Conservation (phyloP, 53 echinoderm and acorn worm genomes). For the Temnopleurus reevesii region DNA sequence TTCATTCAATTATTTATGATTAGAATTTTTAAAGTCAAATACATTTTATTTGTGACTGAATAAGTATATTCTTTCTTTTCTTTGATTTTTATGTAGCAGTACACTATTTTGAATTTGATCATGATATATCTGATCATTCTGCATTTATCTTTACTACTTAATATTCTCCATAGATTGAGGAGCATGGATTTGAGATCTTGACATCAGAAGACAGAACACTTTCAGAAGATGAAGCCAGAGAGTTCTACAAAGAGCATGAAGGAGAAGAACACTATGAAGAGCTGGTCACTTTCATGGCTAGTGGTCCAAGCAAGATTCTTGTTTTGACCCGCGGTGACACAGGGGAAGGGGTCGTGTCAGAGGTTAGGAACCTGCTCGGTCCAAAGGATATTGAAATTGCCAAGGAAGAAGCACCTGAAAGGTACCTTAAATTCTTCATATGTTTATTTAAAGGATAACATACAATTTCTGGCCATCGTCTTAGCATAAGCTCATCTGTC, state of each 20-base stretch:
- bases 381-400: constrained; percentile 90
- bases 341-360: constrained; percentile 93
- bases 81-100: too few relatives aligned
- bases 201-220: constrained; percentile 78
- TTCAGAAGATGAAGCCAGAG: constrained; percentile 89
- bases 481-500: too few relatives aligned
- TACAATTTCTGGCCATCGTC: too few relatives aligned
- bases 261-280: constrained; percentile 95
- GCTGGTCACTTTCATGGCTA: constrained; percentile 93
- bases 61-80: too few relatives aligned
- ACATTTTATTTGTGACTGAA: too few relatives aligned
- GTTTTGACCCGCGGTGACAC: constrained; percentile 96
- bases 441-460: too few relatives aligned
- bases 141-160: not conserved
- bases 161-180: constrained; percentile 61
- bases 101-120: too few relatives aligned
- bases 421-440: constrained; percentile 35
- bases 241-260: constrained; percentile 94
- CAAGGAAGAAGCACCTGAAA: constrained; percentile 94
- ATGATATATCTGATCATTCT: too few relatives aligned
- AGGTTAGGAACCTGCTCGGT: constrained; percentile 81
- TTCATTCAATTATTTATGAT: too few relatives aligned
- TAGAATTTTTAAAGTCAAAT: too few relatives aligned
- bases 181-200: constrained; percentile 83
- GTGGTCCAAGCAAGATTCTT: constrained; percentile 86